These are phyloP conservation scores for Protaetia brevitarsis DNA, from an alignment of 1,140 invertebrate species.

Conservation along the genomic window DNA sequence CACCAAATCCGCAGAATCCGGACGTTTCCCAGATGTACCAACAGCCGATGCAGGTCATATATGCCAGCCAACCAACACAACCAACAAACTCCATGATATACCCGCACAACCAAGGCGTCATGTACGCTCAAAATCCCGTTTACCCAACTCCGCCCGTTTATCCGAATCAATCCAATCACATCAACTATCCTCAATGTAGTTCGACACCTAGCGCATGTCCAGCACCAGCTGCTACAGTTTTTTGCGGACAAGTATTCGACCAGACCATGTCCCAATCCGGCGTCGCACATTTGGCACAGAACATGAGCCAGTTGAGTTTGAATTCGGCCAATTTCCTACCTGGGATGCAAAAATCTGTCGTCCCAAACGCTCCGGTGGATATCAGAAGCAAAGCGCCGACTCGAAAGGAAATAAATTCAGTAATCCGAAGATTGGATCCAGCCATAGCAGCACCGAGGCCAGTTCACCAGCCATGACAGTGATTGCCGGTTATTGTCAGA, in stretches of 20 bases:
- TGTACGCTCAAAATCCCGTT: constrained; percentile 38
- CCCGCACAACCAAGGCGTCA: constrained; percentile 38
- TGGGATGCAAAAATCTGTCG: constrained; percentile 7
- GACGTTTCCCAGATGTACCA: constrained; percentile 42
- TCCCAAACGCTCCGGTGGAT: constrained; percentile 21
- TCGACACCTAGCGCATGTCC: constrained; percentile 38
- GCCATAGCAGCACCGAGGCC: constrained; percentile 44
- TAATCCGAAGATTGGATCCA: constrained; percentile 35
- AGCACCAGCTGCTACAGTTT: constrained; percentile 14
- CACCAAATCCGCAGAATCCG: constrained; percentile 19
- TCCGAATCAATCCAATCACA: constrained; percentile 25
- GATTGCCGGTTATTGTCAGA: constrained; percentile 38
- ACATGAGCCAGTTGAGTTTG: constrained; percentile 21
- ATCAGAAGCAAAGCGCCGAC: constrained; percentile 25
- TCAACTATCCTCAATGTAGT: constrained; percentile 36
- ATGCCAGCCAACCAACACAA: constrained; percentile 32
- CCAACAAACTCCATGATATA: constrained; percentile 34
- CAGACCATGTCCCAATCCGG: constrained; percentile 13
- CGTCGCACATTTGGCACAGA: constrained; percentile 38
- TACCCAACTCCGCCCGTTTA: constrained; percentile 25
- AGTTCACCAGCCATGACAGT: constrained; percentile 46
- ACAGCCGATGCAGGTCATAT: constrained; percentile 39
- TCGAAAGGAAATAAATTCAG: constrained; percentile 31
- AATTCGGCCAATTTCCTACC: not conserved
- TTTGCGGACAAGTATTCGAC: constrained; percentile 8